A percentile compares a stretch with the other conserved stretches of the same genome.
phyloP scores from a whole-genome alignment of 2,888 invertebrate genomes.

The Eupithecia subumbrata region DNA sequence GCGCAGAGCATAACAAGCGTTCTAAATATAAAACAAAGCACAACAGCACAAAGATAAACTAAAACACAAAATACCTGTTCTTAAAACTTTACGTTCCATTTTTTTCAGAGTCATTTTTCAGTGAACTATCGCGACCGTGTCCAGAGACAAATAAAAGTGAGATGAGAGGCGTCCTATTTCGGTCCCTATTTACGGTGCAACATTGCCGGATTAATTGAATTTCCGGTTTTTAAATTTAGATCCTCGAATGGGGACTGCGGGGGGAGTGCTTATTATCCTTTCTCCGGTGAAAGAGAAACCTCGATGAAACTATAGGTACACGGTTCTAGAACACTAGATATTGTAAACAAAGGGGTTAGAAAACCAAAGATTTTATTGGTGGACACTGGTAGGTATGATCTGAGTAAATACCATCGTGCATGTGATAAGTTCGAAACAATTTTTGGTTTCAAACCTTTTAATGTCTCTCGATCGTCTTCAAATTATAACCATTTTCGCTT shows the following conservation, averaged over 20 bases:
- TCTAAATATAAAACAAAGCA: conserved; percentile 51
- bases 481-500: neutral
- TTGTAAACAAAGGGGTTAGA: neutral
- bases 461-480: neutral
- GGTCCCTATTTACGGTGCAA: conserved; percentile 77
- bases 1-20: conserved; percentile 49
- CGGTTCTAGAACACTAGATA: neutral
- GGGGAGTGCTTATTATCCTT: conserved; percentile 11
- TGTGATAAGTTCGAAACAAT: no score
- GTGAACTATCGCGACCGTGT: conserved; percentile 39
- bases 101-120: conserved; percentile 65
- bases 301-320: neutral
- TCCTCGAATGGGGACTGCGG: conserved; percentile 47
- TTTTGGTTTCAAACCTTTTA: neutral
- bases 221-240: conserved; percentile 80
- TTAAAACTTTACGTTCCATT: conserved; percentile 61
- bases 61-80: conserved; percentile 45
- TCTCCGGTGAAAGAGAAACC: conserved; percentile 12
- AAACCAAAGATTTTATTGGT: neutral
- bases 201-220: conserved; percentile 78
- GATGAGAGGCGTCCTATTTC: conserved; percentile 72
- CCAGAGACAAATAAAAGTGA: conserved; percentile 72
- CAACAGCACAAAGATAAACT: conserved; percentile 49
- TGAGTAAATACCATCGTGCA: no score
- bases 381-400: neutral